Evolutionary conservation across 2,113 vertebrate species (phyloP).

Genomic region (Prionailurus bengalensis): DNA sequence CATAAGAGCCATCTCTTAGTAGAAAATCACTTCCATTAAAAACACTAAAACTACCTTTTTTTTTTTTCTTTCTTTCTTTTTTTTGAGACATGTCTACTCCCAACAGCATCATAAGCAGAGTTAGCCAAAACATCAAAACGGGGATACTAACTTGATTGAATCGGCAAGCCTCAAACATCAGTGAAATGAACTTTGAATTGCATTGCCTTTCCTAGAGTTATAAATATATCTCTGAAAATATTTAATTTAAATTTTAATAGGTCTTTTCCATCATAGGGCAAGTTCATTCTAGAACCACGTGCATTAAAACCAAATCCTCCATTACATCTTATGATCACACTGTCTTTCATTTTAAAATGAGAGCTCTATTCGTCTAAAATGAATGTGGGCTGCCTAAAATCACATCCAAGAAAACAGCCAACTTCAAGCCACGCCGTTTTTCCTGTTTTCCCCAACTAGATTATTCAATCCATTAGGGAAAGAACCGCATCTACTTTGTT

Average conservation of each 20-base stretch:
- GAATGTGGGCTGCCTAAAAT: background rate
- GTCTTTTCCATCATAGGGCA: background rate
- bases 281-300: background rate
- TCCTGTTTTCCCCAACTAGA: background rate
- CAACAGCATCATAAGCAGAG: background rate
- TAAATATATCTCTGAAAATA: background rate
- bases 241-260: background rate
- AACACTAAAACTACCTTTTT: background rate
- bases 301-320: background rate
- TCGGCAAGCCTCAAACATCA: background rate
- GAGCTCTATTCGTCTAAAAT: background rate
- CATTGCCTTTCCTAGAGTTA: background rate
- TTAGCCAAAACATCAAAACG: background rate
- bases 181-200: background rate
- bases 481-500: background rate
- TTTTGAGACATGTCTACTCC: background rate
- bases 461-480: background rate
- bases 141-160: background rate
- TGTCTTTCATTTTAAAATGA: background rate
- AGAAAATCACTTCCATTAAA: background rate
- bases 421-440: background rate
- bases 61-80: conserved; percentile 15
- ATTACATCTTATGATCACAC: background rate
- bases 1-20: background rate
- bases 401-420: background rate